These are phyloP conservation scores for Sebastes alutus DNA, from an alignment of 2,797 vertebrate genomes.

Conservation along the genomic window DNA sequence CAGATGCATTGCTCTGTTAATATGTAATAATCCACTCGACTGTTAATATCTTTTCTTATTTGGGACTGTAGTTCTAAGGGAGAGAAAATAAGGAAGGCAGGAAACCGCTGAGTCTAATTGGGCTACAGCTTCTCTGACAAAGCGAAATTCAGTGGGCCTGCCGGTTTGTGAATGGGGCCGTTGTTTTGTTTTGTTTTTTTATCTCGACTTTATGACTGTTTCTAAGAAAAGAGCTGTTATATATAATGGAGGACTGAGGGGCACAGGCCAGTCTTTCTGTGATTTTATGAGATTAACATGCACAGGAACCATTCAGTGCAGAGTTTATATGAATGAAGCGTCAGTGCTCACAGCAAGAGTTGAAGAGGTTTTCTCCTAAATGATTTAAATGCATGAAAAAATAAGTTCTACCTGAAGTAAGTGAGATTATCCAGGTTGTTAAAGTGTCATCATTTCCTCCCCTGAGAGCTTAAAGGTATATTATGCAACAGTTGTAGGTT, in stretches of 20 bases:
- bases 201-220: constrained; percentile 78
- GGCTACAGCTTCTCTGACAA: constrained; percentile 29
- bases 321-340: constrained; percentile 1
- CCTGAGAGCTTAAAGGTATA: background rate
- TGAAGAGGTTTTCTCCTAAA: constrained; percentile 39
- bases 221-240: constrained; percentile 67
- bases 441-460: background rate
- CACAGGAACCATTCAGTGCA: constrained; percentile 8
- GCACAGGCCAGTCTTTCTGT: constrained; percentile 33
- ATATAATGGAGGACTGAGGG: constrained; percentile 21
- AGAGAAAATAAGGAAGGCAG: background rate
- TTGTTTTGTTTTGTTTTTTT: constrained; percentile 15
- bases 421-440: background rate
- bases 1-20: constrained; percentile 38
- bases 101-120: constrained; percentile 4
- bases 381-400: background rate
- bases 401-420: background rate
- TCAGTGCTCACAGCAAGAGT: constrained; percentile 18
- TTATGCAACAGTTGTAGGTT: background rate
- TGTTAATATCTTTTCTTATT: constrained; percentile 41
- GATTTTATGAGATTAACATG: constrained; percentile 42
- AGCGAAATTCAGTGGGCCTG: constrained; percentile 12
- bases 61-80: constrained; percentile 24
- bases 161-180: constrained; percentile 18
- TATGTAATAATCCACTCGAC: constrained; percentile 46